These are phyloP conservation scores for Tipula confusa DNA, from an alignment of 2,888 invertebrate genomes.

Conservation along the genomic window DNA sequence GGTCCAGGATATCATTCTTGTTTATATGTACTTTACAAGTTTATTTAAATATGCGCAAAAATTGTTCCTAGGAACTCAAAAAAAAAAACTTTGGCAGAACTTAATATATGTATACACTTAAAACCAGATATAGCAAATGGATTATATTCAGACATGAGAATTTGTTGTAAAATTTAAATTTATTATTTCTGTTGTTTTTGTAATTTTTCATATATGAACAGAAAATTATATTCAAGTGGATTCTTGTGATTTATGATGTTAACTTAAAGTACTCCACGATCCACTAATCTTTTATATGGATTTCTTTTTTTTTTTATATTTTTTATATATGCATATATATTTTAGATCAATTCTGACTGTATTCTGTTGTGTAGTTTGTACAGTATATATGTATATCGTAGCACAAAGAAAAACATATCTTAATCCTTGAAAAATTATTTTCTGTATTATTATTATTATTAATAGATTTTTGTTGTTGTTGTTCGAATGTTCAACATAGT, in stretches of 20 bases:
- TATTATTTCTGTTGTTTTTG: not conserved
- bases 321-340: no score
- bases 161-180: not conserved
- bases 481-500: not conserved
- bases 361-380: not conserved
- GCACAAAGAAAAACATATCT: not conserved
- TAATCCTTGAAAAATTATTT: not conserved
- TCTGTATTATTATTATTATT: not conserved
- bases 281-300: not conserved
- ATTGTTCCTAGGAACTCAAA: no score
- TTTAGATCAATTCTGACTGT: not conserved
- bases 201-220: not conserved
- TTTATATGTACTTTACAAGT: no score
- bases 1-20: no score
- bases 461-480: not conserved
- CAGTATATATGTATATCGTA: not conserved
- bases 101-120: not conserved
- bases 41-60: no score
- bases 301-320: not conserved
- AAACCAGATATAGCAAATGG: not conserved
- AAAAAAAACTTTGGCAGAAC: no score
- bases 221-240: slow-evolving; percentile 14
- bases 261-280: slow-evolving; percentile 3
- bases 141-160: not conserved
- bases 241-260: slow-evolving; percentile 20